Evolutionary conservation across 1,140 invertebrate genomes (phyloP).

Genomic region (Drosophila teissieri): DNA sequence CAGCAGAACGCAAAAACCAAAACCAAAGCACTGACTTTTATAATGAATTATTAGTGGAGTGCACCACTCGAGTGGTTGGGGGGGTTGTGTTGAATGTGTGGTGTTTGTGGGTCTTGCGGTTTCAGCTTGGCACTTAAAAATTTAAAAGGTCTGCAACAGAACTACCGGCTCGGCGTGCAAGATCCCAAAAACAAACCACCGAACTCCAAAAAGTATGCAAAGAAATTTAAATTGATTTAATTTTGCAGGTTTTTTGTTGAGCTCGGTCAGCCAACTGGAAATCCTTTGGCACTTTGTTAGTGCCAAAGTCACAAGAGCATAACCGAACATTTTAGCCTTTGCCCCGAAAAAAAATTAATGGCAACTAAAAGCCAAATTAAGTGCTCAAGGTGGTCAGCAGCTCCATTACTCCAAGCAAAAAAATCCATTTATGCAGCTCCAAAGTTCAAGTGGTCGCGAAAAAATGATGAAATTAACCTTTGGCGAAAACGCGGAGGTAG

Average conservation of each 20-base stretch:
- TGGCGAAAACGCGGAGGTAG: conserved; percentile 7
- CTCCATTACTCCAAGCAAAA: background rate
- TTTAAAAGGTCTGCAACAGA: conserved; percentile 73
- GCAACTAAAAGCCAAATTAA: conserved; percentile 47
- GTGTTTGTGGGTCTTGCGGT: conserved; percentile 75
- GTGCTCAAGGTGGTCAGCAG: conserved; percentile 41
- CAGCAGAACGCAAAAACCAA: conserved; percentile 81
- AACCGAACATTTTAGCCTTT: conserved; percentile 27
- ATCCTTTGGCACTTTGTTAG: conserved; percentile 45
- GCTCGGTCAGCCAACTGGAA: conserved; percentile 29
- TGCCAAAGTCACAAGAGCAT: conserved; percentile 41
- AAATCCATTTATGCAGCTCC: conserved; percentile 26
- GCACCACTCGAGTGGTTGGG: conserved; percentile 15
- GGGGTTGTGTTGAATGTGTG: conserved; percentile 63
- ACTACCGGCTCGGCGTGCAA: conserved; percentile 12
- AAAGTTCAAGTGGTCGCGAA: conserved; percentile 21
- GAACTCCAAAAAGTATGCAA: conserved; percentile 46
- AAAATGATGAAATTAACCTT: conserved; percentile 43
- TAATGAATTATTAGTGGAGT: conserved; percentile 81
- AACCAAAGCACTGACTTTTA: conserved; percentile 81
- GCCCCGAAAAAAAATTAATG: conserved; percentile 20
- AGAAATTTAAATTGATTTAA: conserved; percentile 74
- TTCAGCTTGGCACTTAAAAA: conserved; percentile 76
- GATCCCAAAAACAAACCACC: conserved; percentile 10
- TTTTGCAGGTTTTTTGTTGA: conserved; percentile 35